Percentiles rank a stretch among this genome's conserved stretches.
Evolutionary conservation across 2,888 invertebrate genomes (phyloP).

Genomic region (Epsilonema sp.): DNA sequence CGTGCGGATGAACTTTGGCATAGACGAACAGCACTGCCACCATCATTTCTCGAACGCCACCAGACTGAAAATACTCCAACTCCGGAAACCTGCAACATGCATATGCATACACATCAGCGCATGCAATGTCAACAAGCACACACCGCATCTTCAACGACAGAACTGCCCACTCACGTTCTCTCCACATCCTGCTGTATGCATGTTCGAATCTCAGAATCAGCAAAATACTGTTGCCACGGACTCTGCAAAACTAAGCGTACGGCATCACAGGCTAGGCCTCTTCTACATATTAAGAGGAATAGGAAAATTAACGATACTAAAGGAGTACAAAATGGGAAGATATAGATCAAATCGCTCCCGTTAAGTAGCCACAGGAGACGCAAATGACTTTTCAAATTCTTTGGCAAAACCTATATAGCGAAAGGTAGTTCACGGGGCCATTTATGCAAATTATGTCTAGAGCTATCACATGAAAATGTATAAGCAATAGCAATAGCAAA

Average conservation of each 20-base stretch:
- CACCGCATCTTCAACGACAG: slow-evolving; percentile 29
- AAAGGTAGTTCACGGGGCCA: too few species aligned
- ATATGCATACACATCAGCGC: slow-evolving; percentile 6
- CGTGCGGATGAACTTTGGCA: slow-evolving; percentile 44
- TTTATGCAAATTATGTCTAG: too few species aligned
- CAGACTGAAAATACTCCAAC: slow-evolving; percentile 51
- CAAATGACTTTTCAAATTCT: too few species aligned
- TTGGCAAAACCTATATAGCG: too few species aligned
- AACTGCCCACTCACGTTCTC: slow-evolving; percentile 45
- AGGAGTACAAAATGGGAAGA: too few species aligned
- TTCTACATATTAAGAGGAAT: slow-evolving; percentile 3
- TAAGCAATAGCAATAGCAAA: too few species aligned
- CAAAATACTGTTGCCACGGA: slow-evolving; percentile 63
- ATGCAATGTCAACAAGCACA: slow-evolving; percentile 13
- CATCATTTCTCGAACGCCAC: slow-evolving; percentile 51
- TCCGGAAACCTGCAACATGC: slow-evolving; percentile 51
- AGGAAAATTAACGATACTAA: too few species aligned
- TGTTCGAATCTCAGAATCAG: slow-evolving; percentile 52
- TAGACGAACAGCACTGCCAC: slow-evolving; percentile 41
- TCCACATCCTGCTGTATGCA: slow-evolving; percentile 60
- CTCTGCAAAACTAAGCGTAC: slow-evolving; percentile 48
- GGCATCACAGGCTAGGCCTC: slow-evolving; percentile 1
- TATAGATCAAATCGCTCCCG: too few species aligned
- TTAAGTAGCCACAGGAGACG: too few species aligned
- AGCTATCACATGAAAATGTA: too few species aligned